Base-by-base conservation (phyloP, 35 echinoderm and acorn worm genomes). In the Acanthaster planci region DNA sequence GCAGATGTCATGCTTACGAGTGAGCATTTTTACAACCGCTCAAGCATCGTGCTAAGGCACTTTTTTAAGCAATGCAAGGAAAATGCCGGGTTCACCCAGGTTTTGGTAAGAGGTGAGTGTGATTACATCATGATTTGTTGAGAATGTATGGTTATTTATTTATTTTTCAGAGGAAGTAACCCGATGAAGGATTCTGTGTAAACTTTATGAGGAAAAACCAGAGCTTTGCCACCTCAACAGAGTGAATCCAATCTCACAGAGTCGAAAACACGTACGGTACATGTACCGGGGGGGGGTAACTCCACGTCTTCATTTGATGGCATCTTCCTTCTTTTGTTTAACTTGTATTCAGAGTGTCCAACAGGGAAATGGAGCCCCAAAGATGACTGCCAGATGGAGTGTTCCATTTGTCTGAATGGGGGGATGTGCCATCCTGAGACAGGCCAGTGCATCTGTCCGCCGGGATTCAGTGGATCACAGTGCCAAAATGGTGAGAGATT, bases 381-480 rank as follows among this genome's bases (percentile, higher is more conserved):
- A 1, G 52, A 55, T 18, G 23, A 52, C 14, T 87, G 85, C 55
- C 17, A 7, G 31, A 18, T 54, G 27, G 77, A 79, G 8, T 87
- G 85, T 40, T 76, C 85, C 31, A 32, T 87, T 59, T 87, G 85
- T 26, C 77, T 54, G 39, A 87, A 87, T 29, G 85, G 85, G 14
- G 85, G 85, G 36, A 53, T 56, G 10, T 87, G 85, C 77, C 22
- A 87, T 58, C 72, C 68, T 18, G 50, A 57, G 7, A 57, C 76
- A 19, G 76, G 85, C 68, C 31, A 53, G 14, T 87, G 85, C 59
- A 79, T 87, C 26, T 87, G 85, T 27, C 44, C 85, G 27, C 85
- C 85, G 38, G 85, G 85, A 56, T 87, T 87, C 39, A 38, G 51
- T 23, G 85, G 85, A 27, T 39, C 15, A 1, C 8, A 79, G 5